Conservation (phyloP, 2,797 vertebrate genomes). For the Aselliscus stoliczkanus region DNA sequence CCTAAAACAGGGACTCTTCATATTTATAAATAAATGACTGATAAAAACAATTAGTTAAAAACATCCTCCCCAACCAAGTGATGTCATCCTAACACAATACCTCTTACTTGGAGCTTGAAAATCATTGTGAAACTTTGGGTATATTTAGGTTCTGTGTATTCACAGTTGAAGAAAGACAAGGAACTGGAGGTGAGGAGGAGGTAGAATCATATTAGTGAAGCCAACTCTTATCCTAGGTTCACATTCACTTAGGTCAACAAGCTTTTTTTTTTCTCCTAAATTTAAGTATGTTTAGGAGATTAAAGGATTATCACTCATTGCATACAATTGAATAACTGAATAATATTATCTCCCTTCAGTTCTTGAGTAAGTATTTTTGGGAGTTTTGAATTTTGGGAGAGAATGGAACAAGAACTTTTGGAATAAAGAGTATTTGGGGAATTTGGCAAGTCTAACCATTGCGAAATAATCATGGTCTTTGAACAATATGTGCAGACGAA, state of each 20-base stretch:
- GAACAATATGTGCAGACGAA: not conserved
- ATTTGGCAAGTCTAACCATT: not conserved
- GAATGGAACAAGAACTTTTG: not conserved
- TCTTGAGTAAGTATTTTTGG: not conserved
- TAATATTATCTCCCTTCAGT: not conserved
- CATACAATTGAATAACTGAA: not conserved
- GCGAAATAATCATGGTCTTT: not conserved
- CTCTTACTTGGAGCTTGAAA: not conserved
- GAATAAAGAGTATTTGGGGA: not conserved
- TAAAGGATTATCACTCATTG: not conserved
- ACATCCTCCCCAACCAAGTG: not conserved
- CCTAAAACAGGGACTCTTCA: not conserved
- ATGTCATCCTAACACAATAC: not conserved
- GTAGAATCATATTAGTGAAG: not conserved
- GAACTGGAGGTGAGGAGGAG: not conserved
- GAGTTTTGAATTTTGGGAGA: not conserved
- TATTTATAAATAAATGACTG: not conserved
- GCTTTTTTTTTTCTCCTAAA: not conserved
- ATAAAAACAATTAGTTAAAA: conserved; percentile 29
- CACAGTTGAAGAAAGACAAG: not conserved
- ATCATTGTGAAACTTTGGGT: not conserved
- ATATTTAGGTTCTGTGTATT: not conserved
- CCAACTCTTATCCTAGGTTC: not conserved
- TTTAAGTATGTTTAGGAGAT: not conserved
- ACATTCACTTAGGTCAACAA: not conserved